Evolutionary conservation across 53 echinoderm and acorn worm species (phyloP), one percentile per base, ranked within the genome.

Genomic region (Holothuria leucospilota): DNA sequence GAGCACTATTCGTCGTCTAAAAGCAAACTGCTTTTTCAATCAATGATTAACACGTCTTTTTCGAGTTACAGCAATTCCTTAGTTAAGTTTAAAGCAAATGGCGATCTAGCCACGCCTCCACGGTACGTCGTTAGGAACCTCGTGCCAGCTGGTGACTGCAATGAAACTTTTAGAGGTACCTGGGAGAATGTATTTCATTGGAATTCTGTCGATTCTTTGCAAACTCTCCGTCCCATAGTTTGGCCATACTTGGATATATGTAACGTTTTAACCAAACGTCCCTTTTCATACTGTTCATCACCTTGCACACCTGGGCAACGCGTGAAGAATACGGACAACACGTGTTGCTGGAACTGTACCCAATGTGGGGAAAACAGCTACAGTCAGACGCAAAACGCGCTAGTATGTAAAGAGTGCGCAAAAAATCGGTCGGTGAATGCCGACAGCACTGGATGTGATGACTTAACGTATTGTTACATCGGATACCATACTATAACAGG

Each of bases 341-440:
- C 61, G 30, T 97, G 98, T 77, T 97, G 98, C 73, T 97, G 98
- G 98, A 82, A 93, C 30, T 97, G 98, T 58, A 90, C 95, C 15
- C 71, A 30, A 13, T 97, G 98, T 77, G 87, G 77, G 0, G 86
- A 84, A 14, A 88, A 91, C 81, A 86, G 91, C 71, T 94, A 89
- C 86, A 93, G 81, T 24, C 66, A 91, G 61, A 81, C 62, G 20
- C 85, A 53, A 51, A 87, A 96, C 63, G 91, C 96, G 40, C 59
- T 74, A 38, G 73, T 62, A 13, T 96, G 96, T 87, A 51, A 38
- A 38, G 88, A 69, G 11, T 96, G 96, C 59, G 25, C 66, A 10
- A 38, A 58, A 9, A 94, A 96, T 39, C 91, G 93, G 71, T 40
- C 91, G 13, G 87, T 88, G 2, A 94, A 87, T 74, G 71, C 85